A percentile compares a stretch with the other conserved stretches of the same genome.
phyloP scores from a whole-genome alignment of 2,888 invertebrate genomes.

The Marronus borbonicus region DNA sequence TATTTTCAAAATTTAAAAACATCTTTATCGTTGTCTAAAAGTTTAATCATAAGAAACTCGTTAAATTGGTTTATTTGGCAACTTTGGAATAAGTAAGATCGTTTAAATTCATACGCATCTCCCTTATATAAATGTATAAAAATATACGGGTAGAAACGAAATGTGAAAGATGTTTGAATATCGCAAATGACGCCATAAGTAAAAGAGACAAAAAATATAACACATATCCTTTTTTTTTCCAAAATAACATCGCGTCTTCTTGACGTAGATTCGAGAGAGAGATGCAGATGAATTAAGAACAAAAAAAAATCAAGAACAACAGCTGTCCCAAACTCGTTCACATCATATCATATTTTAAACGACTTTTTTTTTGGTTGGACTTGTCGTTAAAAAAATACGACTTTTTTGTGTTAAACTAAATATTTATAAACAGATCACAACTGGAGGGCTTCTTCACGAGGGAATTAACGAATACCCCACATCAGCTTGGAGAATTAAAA shows the following conservation, averaged over 20 bases:
- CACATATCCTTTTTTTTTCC: slow-evolving; percentile 25
- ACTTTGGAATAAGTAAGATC: background rate
- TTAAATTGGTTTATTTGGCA: background rate
- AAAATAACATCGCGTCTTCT: slow-evolving; percentile 32
- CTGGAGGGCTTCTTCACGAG: slow-evolving; percentile 49
- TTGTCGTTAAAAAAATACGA: slow-evolving; percentile 53
- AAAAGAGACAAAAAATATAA: slow-evolving; percentile 17
- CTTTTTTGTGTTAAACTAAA: slow-evolving; percentile 55
- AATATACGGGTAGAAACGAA: background rate
- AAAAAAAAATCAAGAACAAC: slow-evolving; percentile 58
- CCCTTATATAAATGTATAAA: background rate
- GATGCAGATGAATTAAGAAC: slow-evolving; percentile 20
- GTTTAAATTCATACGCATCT: too few species aligned
- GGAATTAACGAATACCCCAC: slow-evolving; percentile 59
- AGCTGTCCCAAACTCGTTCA: slow-evolving; percentile 66
- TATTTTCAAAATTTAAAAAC: background rate
- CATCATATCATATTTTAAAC: slow-evolving; percentile 66
- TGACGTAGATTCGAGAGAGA: slow-evolving; percentile 28
- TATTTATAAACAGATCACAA: slow-evolving; percentile 59
- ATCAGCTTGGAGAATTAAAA: slow-evolving; percentile 20
- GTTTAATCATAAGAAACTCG: background rate
- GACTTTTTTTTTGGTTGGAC: slow-evolving; percentile 60
- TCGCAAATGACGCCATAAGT: background rate
- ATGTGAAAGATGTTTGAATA: slow-evolving; percentile 1
- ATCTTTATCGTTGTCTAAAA: background rate